phyloP scores from a whole-genome alignment of 2,797 vertebrate genomes.

The Enteromius anoplus region DNA sequence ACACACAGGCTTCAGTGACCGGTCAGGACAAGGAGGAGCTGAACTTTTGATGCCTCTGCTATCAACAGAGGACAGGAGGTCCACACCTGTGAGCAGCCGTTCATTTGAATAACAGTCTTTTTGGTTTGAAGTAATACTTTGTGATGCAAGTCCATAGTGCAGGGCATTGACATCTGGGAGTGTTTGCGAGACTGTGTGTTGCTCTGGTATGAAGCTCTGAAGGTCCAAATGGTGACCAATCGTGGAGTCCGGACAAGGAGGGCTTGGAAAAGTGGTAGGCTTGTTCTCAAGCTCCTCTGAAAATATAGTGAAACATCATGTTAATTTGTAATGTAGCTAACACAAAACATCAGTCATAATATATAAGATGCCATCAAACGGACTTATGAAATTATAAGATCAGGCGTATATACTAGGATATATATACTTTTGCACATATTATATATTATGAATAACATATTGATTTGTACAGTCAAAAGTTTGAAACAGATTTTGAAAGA shows the following conservation, averaged over 20 bases:
- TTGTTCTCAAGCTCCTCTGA: slow-evolving; percentile 85
- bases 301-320: slow-evolving; percentile 55
- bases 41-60: slow-evolving; percentile 73
- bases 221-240: slow-evolving; percentile 68
- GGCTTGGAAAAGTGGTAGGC: slow-evolving; percentile 68
- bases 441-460: not conserved
- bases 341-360: not conserved
- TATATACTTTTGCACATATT: not conserved
- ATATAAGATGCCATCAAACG: not conserved
- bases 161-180: slow-evolving; percentile 75
- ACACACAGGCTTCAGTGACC: slow-evolving; percentile 86
- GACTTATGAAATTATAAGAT: not conserved
- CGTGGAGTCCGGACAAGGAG: slow-evolving; percentile 70
- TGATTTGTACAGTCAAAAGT: not conserved
- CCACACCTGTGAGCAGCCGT: slow-evolving; percentile 84
- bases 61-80: slow-evolving; percentile 92
- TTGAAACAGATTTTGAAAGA: not conserved
- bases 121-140: slow-evolving; percentile 48
- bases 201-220: slow-evolving; percentile 71
- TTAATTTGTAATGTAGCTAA: slow-evolving; percentile 1
- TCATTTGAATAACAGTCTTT: slow-evolving; percentile 72
- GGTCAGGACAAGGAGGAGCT: slow-evolving; percentile 76
- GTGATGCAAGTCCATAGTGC: slow-evolving; percentile 68
- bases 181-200: slow-evolving; percentile 59
- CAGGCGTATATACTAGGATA: not conserved